phyloP scores from a whole-genome alignment of 2,113 vertebrate genomes.

The Crotalus helleri region DNA sequence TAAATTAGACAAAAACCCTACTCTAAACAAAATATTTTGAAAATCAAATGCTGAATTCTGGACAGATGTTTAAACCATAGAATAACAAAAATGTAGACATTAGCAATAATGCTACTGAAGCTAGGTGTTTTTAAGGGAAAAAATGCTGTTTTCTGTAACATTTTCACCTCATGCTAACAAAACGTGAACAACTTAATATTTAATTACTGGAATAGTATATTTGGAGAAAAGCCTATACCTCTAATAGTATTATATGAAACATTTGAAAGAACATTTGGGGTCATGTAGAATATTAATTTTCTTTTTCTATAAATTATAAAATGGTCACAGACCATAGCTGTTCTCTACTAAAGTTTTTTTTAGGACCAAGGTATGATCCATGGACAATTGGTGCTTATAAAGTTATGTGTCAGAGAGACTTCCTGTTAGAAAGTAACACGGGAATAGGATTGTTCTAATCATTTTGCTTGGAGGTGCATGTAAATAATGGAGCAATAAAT shows the following conservation, averaged over 20 bases:
- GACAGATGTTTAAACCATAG: conserved; percentile 32
- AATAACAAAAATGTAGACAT: conserved; percentile 43
- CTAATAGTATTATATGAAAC: not conserved
- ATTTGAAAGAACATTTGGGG: not conserved
- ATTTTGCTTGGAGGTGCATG: not conserved
- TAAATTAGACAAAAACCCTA: conserved; percentile 51
- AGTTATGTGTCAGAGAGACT: not conserved
- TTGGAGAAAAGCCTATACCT: not conserved
- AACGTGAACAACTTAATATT: not conserved
- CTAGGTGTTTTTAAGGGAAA: conserved; percentile 11
- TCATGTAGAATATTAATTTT: not conserved
- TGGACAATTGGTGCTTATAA: not conserved
- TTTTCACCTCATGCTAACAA: conserved; percentile 34
- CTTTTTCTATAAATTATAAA: not conserved
- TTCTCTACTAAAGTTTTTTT: not conserved
- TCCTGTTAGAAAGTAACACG: not conserved
- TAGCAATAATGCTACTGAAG: conserved; percentile 47
- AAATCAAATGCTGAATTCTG: conserved; percentile 46
- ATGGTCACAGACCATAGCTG: not conserved
- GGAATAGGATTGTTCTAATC: not conserved
- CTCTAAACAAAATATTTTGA: conserved; percentile 37
- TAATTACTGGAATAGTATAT: not conserved
- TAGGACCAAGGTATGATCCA: not conserved
- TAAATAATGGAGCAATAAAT: not conserved
- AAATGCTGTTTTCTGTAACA: conserved; percentile 8